These are phyloP conservation scores for Pinctada fucata DNA, from an alignment of 2,888 invertebrate genomes.

Conservation along the genomic window DNA sequence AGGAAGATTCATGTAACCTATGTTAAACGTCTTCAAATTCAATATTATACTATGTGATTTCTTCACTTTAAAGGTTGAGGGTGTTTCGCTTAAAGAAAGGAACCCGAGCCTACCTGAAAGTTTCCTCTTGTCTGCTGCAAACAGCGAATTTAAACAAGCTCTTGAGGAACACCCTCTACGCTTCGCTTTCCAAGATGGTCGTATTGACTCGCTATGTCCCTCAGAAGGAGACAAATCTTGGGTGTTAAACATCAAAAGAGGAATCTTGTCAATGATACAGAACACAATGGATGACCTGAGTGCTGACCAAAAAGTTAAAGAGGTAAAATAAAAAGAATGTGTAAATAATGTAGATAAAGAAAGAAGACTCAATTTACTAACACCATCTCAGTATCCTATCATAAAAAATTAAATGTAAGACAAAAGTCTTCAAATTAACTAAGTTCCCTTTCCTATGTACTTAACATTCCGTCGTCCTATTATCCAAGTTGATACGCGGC, in stretches of 20 bases:
- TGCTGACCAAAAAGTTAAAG: conserved; percentile 76
- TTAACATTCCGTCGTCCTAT: no score
- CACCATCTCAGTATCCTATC: no score
- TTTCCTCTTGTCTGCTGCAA: conserved; percentile 11
- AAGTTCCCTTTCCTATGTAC: no score
- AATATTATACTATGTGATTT: neutral
- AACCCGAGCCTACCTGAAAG: conserved; percentile 48
- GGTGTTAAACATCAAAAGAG: conserved; percentile 93
- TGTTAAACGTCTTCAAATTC: no score
- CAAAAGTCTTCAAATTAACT: no score
- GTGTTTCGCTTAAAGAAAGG: conserved; percentile 69
- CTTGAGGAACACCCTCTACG: conserved; percentile 85
- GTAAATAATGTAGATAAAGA: no score
- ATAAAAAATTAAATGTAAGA: no score
- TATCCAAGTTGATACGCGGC: no score
- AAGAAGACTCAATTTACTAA: no score
- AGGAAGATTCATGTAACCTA: no score
- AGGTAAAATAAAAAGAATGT: no score
- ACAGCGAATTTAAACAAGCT: conserved; percentile 76
- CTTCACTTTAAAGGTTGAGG: conserved; percentile 58
- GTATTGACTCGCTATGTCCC: conserved; percentile 87
- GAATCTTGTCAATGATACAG: conserved; percentile 90
- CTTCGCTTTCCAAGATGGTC: conserved; percentile 88
- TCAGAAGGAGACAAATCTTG: conserved; percentile 88
- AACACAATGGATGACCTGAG: conserved; percentile 92